Evolutionary conservation across 1,140 invertebrate species (phyloP).

Genomic region (Papilio polytes): DNA sequence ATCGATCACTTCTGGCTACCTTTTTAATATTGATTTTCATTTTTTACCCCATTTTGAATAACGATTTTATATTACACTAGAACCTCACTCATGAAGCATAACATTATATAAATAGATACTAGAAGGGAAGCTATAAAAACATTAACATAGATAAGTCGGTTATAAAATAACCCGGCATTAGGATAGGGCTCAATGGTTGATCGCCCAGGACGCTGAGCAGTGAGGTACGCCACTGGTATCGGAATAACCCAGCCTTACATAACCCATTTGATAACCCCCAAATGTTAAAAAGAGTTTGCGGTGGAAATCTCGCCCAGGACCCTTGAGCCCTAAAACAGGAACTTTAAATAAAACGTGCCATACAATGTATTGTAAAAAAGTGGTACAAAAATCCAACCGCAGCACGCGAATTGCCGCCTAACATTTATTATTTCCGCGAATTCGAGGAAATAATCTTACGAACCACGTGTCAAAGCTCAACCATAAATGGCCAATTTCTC

Average conservation of each 20-base stretch:
- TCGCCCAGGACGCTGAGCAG: too few species aligned
- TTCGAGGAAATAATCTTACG: conserved; percentile 27
- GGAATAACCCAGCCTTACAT: too few species aligned
- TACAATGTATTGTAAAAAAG: neutral
- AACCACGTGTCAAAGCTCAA: conserved; percentile 33
- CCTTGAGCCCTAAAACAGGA: too few species aligned
- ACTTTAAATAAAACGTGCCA: neutral
- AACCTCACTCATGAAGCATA: neutral
- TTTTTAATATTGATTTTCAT: neutral
- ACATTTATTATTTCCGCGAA: conserved; percentile 30
- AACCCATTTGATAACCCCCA: too few species aligned
- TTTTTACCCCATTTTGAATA: neutral
- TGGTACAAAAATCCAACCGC: neutral
- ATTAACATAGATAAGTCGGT: too few species aligned
- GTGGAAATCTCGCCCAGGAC: too few species aligned
- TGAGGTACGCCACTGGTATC: too few species aligned
- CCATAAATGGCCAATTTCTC: conserved; percentile 47
- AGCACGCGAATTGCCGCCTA: conserved; percentile 14
- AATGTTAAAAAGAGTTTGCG: too few species aligned
- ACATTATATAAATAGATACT: neutral
- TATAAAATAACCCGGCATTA: too few species aligned
- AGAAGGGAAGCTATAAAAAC: too few species aligned
- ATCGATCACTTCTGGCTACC: neutral
- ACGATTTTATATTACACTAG: neutral
- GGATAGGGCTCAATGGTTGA: too few species aligned